phyloP scores from a whole-genome alignment of 2,797 vertebrate genomes.

The Galaxias olidus region DNA sequence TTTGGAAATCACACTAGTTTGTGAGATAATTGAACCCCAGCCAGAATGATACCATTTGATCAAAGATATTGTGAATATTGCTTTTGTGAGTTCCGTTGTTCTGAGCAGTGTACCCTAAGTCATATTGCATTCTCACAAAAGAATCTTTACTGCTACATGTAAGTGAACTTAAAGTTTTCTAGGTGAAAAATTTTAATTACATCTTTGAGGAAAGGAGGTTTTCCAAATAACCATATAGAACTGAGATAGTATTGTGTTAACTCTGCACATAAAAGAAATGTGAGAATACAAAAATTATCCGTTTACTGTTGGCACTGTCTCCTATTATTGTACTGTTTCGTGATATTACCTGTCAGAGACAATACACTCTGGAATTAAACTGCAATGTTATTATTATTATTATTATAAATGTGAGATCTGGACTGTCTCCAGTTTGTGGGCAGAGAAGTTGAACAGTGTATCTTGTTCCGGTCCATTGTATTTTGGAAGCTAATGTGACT shows the following conservation, averaged over 20 bases:
- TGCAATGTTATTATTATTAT: slow-evolving; percentile 16
- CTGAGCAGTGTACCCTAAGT: background rate
- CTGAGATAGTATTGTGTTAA: slow-evolving; percentile 12
- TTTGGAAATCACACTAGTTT: background rate
- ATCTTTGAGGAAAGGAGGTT: background rate
- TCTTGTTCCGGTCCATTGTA: slow-evolving; percentile 16
- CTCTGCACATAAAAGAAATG: slow-evolving; percentile 4
- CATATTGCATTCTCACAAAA: background rate
- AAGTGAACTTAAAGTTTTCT: background rate
- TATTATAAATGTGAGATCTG: background rate
- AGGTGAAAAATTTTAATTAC: background rate
- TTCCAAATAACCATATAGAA: slow-evolving; percentile 8
- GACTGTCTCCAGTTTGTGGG: background rate
- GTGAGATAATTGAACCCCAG: background rate
- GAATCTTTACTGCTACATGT: background rate
- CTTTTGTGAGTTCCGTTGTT: background rate
- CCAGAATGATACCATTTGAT: too few species aligned
- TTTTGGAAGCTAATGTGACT: slow-evolving; percentile 17
- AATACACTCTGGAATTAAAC: slow-evolving; percentile 11
- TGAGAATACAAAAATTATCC: slow-evolving; percentile 12
- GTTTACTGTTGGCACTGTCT: slow-evolving; percentile 8
- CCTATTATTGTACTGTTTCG: slow-evolving; percentile 21
- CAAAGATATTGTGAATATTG: background rate
- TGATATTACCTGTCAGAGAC: slow-evolving; percentile 10
- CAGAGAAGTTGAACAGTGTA: background rate